Base-by-base conservation (phyloP, 2,113 vertebrate genomes). In the Hystrix cristata region DNA sequence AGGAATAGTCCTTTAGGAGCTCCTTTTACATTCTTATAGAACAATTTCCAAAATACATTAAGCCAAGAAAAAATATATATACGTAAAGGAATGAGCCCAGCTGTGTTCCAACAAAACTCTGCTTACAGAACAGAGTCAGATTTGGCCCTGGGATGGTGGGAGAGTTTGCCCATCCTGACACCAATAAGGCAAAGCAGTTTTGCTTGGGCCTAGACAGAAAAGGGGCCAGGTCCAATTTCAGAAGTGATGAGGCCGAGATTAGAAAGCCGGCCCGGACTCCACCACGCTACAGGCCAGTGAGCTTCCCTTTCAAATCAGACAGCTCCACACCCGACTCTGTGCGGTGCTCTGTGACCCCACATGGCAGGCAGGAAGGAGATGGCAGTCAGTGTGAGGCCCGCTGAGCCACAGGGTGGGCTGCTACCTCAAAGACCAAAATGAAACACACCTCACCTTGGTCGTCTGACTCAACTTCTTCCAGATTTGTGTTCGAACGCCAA, bases 151-250 rank as follows among this genome's bases (percentile, higher is more conserved):
- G 57, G 19, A 34, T 48, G 9, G 11, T 13, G 64, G 31, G 65
- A 90, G 59, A 46, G 43, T 86, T 69, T 78, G 84, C 29, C 15
- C 0, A 72, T 43, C 38, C 59, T 74, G 43, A 95, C 29, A 83
- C 46, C 59, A 95, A 34, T 4, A 59, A 88, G 86, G 78, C 76
- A 79, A 48, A 94, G 62, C 1, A 90, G 31, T 71, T 93, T 82
- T 94, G 38, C 43, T 69, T 53, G 46, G 53, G 59, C 31, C 31
- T 53, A 16, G 38, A 31, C 4, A 87, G 46, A 84, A 57, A 93
- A 91, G 38, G 87, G 4, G 76, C 31, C 48, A 74, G 55, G 18
- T 43, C 27, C 15, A 57, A 93, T 82, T 64, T 90, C 18, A 83
- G 51, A 93, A 55, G 31, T 1, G 12, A 16, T 7, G 7, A 7